Conservation (phyloP, 2,113 vertebrate genomes). For the Opisthocomus hoazin region DNA sequence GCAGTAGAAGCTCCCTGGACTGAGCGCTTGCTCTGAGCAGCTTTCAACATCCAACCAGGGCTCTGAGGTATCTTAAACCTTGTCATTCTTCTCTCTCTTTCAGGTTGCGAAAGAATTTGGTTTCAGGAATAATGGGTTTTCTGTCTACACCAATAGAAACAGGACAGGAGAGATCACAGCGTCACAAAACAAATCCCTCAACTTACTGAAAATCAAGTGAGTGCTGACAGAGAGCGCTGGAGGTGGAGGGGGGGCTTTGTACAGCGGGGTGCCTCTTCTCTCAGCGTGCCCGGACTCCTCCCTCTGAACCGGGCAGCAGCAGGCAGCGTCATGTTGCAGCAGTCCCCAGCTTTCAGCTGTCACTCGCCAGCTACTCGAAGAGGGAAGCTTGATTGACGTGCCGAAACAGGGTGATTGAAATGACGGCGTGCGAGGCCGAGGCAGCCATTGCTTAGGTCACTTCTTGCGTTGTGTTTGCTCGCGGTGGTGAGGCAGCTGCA, state of each 20-base stretch:
- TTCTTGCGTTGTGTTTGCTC: background rate
- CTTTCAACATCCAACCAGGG: background rate
- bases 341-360: background rate
- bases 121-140: conserved; percentile 93
- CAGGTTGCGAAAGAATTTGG: conserved; percentile 98
- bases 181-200: conserved; percentile 88
- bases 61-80: background rate
- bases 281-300: background rate
- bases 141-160: conserved; percentile 93
- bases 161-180: conserved; percentile 90
- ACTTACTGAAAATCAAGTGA: conserved; percentile 95
- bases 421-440: fast-evolving
- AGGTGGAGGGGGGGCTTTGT: background rate
- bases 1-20: background rate
- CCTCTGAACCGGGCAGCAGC: background rate
- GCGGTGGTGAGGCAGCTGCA: background rate
- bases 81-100: background rate
- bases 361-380: background rate
- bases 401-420: too few relatives aligned
- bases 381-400: background rate
- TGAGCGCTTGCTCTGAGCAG: background rate
- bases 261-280: background rate
- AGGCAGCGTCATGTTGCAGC: too few relatives aligned
- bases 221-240: background rate
- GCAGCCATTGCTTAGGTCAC: background rate